These are phyloP conservation scores for Diadophis punctatus DNA, from an alignment of 2,113 vertebrate genomes.

Conservation along the genomic window DNA sequence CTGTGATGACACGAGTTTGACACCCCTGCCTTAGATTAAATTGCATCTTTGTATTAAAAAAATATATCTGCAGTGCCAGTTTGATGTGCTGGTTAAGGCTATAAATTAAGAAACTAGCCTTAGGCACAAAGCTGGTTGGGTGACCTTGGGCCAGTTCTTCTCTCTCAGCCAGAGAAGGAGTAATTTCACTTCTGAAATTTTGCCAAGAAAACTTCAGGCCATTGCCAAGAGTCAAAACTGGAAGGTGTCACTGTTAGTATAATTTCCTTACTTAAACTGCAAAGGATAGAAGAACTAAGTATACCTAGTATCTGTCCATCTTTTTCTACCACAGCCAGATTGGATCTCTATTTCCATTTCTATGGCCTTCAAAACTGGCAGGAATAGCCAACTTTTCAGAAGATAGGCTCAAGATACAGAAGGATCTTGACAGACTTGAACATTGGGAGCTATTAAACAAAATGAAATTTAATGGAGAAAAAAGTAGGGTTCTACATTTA, in stretches of 20 bases:
- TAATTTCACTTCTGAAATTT: background rate
- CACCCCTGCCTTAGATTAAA: background rate
- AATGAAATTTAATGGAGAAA: too few species aligned
- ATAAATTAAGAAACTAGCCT: background rate
- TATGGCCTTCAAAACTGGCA: background rate
- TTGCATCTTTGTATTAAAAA: background rate
- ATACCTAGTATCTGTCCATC: background rate
- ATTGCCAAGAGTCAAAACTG: background rate
- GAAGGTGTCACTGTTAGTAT: background rate
- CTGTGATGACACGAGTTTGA: too few species aligned
- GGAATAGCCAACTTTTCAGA: too few species aligned
- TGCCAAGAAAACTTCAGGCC: background rate
- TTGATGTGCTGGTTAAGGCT: background rate
- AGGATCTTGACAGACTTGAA: too few species aligned
- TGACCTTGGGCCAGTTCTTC: background rate
- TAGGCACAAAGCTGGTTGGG: background rate
- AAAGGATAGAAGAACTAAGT: background rate
- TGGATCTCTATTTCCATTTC: background rate
- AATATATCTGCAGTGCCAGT: background rate
- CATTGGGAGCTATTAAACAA: too few species aligned
- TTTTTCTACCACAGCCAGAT: background rate
- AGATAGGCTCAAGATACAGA: too few species aligned
- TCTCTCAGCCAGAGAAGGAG: background rate
- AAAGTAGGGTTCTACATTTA: too few species aligned
- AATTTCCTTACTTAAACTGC: background rate